Percentiles rank a stretch among this genome's conserved stretches.
phyloP scores from a whole-genome alignment of 2,888 invertebrate species.

The Apantesis nais region DNA sequence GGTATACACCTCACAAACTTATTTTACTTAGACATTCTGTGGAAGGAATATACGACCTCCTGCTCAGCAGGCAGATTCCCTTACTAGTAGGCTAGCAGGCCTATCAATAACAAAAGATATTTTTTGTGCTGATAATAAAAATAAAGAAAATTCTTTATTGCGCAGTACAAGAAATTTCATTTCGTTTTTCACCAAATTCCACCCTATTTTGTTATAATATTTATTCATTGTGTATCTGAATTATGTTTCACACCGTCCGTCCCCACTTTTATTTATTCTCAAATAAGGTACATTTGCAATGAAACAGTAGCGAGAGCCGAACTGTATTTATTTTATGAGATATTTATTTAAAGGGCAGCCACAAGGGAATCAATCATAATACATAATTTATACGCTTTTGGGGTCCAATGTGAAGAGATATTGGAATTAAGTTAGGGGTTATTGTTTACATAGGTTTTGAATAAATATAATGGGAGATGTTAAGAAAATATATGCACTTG shows the following conservation, averaged over 20 bases:
- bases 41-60: no score
- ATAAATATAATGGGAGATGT: not conserved
- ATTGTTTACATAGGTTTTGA: constrained; percentile 15
- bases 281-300: constrained; percentile 47
- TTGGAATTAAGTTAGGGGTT: constrained; percentile 21
- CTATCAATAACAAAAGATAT: not conserved
- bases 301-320: constrained; percentile 64
- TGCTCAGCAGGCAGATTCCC: not conserved
- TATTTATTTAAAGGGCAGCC: constrained; percentile 59
- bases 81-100: not conserved
- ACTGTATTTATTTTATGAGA: constrained; percentile 61
- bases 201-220: constrained; percentile 7
- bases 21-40: no score
- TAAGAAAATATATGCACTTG: not conserved
- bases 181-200: constrained; percentile 8
- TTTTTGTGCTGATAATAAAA: not conserved
- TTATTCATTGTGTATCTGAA: constrained; percentile 7
- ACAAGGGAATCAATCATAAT: constrained; percentile 39
- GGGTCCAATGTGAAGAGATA: constrained; percentile 23
- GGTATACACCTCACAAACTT: no score
- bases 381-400: constrained; percentile 31
- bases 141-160: not conserved
- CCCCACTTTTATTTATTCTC: constrained; percentile 52
- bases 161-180: not conserved
- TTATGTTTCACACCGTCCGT: constrained; percentile 50